Conservation (phyloP, 2,113 vertebrate species). For the Heterotilapia buettikoferi region DNA sequence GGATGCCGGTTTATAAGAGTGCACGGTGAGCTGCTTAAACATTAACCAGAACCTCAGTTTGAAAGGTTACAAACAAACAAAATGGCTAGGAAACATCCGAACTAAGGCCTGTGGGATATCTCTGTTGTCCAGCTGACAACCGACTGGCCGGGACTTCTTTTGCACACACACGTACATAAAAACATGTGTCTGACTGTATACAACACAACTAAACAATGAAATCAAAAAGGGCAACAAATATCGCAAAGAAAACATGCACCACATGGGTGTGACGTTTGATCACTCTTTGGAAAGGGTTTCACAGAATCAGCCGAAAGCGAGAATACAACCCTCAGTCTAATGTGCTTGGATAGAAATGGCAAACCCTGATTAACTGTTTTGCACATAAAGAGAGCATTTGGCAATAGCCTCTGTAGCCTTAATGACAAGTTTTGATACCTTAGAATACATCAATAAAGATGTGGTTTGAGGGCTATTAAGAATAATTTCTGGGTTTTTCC, state of each 20-base stretch:
- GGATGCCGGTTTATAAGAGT: slow-evolving; percentile 75
- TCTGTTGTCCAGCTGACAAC: background rate
- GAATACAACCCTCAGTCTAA: background rate
- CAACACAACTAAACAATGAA: background rate
- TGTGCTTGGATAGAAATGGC: background rate
- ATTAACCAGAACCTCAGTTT: slow-evolving; percentile 75
- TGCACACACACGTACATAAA: background rate
- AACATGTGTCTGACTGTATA: background rate
- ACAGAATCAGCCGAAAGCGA: background rate
- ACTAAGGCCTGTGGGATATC: background rate
- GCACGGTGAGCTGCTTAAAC: slow-evolving; percentile 71
- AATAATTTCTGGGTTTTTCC: background rate
- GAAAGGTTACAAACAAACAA: background rate
- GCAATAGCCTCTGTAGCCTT: background rate
- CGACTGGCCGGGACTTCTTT: background rate
- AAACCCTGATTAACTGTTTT: background rate
- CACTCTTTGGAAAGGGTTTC: background rate
- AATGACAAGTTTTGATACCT: background rate
- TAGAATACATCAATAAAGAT: background rate
- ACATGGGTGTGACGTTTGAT: background rate
- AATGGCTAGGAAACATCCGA: background rate
- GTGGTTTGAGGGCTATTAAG: background rate
- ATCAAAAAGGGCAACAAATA: background rate
- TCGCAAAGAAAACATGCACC: background rate
- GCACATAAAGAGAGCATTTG: background rate